These are phyloP conservation scores for Octomys mimax DNA, from an alignment of 2,797 vertebrate species.

Conservation along the genomic window DNA sequence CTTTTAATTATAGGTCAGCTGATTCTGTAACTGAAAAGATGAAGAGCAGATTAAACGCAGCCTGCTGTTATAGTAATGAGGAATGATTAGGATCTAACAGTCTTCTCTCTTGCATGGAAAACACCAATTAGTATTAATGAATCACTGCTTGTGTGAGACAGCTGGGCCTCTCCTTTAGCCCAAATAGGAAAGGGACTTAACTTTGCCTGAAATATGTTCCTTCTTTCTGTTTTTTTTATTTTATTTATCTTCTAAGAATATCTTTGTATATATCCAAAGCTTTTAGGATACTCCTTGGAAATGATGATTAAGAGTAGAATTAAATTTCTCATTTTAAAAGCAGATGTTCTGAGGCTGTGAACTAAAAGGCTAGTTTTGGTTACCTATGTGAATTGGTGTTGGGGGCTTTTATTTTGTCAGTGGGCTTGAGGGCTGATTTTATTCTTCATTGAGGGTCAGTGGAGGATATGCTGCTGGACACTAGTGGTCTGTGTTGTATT, in stretches of 20 bases:
- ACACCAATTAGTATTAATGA: constrained; percentile 91
- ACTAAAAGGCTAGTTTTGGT: constrained; percentile 75
- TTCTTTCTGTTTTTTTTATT: constrained; percentile 35
- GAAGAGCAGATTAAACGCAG: constrained; percentile 83
- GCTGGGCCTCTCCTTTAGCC: constrained; percentile 82
- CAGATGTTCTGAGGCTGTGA: constrained; percentile 74
- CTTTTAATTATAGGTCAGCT: constrained; percentile 72
- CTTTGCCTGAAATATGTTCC: constrained; percentile 85
- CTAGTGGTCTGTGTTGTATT: background rate
- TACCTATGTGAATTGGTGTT: constrained; percentile 74
- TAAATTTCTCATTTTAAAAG: constrained; percentile 77
- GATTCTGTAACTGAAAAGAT: constrained; percentile 74
- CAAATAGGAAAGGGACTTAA: constrained; percentile 87
- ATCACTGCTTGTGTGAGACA: constrained; percentile 83
- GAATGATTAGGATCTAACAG: constrained; percentile 86
- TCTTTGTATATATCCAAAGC: constrained; percentile 82
- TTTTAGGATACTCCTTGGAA: constrained; percentile 76
- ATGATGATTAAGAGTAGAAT: constrained; percentile 78
- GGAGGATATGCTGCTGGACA: background rate
- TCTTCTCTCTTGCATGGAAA: constrained; percentile 85
- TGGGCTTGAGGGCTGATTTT: constrained; percentile 73
- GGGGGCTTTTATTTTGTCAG: constrained; percentile 75
- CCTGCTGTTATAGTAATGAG: constrained; percentile 86
- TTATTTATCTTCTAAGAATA: constrained; percentile 80
- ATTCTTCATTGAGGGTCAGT: constrained; percentile 15